These are phyloP conservation scores for Sebastolobus altivelis DNA, from an alignment of 2,797 vertebrate genomes.

Conservation along the genomic window DNA sequence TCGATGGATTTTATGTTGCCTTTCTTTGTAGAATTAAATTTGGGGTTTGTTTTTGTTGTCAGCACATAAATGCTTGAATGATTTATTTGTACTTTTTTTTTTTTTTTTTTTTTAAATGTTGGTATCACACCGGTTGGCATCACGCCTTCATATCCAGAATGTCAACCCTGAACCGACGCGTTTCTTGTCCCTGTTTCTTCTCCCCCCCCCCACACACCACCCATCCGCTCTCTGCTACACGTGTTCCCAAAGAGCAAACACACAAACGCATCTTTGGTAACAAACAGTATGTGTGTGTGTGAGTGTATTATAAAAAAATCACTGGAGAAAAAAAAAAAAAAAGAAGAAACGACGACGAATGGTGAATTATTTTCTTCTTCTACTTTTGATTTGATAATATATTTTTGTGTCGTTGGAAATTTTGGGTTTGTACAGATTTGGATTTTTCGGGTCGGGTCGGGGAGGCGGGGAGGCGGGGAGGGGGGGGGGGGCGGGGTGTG, in stretches of 20 bases:
- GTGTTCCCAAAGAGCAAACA: constrained; percentile 65
- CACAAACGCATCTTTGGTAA: constrained; percentile 43
- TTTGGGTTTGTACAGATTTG: constrained; percentile 71
- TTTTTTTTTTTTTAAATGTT: constrained; percentile 15
- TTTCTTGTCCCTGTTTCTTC: not conserved
- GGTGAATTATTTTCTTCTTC: constrained; percentile 72
- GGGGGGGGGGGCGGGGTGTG: not conserved
- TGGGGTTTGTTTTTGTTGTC: constrained; percentile 55
- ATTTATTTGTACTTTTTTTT: constrained; percentile 42
- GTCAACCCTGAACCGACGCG: constrained; percentile 51
- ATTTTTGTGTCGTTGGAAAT: constrained; percentile 76
- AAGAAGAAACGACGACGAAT: constrained; percentile 55
- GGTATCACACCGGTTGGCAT: constrained; percentile 60
- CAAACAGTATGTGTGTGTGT: constrained; percentile 33
- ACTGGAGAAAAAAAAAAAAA: constrained; percentile 53
- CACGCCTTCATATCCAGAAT: constrained; percentile 69
- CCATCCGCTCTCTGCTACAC: constrained; percentile 9
- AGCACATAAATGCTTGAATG: constrained; percentile 56
- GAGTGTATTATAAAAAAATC: constrained; percentile 65
- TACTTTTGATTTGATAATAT: constrained; percentile 79
- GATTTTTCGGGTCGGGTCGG: not conserved
- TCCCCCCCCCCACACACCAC: not conserved
- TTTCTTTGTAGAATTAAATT: constrained; percentile 72
- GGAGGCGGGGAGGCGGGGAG: not conserved
- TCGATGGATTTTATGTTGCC: constrained; percentile 71